A percentile compares a stretch with the other conserved stretches of the same genome.
phyloP scores from a whole-genome alignment of 2,888 invertebrate genomes.

The Ormyrus rosae region DNA sequence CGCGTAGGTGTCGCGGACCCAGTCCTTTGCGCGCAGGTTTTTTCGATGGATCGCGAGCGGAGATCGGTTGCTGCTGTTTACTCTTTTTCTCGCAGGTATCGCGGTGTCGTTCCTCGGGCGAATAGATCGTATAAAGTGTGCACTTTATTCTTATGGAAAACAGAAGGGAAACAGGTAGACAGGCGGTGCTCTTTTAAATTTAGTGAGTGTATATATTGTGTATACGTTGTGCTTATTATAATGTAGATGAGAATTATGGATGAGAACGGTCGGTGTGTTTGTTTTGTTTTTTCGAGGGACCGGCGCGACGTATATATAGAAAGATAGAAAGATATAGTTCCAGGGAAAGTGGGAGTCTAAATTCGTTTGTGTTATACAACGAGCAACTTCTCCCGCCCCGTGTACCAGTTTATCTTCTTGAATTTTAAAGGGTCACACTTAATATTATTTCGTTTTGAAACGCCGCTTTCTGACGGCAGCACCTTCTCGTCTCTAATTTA shows the following conservation, averaged over 20 bases:
- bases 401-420: constrained; percentile 4
- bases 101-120: too few species aligned
- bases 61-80: not conserved
- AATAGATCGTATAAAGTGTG: not conserved
- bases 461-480: not conserved
- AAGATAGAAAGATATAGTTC: constrained; percentile 40
- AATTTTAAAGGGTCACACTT: not conserved
- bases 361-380: constrained; percentile 52
- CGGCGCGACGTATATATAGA: constrained; percentile 17
- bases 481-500: too few species aligned
- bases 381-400: constrained; percentile 2
- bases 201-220: too few species aligned
- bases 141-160: not conserved
- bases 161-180: too few species aligned
- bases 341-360: constrained; percentile 48
- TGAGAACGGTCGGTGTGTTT: not conserved
- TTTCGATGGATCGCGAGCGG: not conserved
- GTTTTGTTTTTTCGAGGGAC: constrained; percentile 24
- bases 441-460: too few species aligned
- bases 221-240: constrained; percentile 6
- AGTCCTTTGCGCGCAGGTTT: not conserved
- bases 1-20: not conserved
- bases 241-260: constrained; percentile 39
- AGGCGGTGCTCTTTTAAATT: too few species aligned
- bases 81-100: not conserved